Conservation (phyloP, 2,888 invertebrate genomes). For the Spilarctia lutea region DNA sequence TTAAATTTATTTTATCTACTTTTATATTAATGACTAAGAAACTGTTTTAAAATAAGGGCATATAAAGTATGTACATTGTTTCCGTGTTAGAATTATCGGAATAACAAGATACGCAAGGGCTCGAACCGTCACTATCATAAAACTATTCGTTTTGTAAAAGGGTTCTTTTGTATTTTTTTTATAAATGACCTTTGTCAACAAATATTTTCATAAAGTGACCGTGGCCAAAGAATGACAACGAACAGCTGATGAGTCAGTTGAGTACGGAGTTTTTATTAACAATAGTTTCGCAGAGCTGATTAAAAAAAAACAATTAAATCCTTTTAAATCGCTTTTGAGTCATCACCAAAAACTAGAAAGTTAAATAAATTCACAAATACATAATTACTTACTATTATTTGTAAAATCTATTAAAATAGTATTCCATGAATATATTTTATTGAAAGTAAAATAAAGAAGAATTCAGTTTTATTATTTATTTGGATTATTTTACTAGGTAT, state of each 20-base stretch:
- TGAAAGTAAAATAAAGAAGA: neutral
- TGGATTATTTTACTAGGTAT: conserved; percentile 28
- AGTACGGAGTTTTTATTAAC: neutral
- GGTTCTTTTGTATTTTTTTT: conserved; percentile 39
- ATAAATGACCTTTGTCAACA: conserved; percentile 33
- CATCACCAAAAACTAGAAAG: neutral
- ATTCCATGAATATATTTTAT: neutral
- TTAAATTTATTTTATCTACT: neutral
- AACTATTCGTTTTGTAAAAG: conserved; percentile 44
- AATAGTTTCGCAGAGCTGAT: neutral
- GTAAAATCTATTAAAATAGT: neutral
- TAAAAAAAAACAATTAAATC: no score
- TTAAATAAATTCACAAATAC: neutral
- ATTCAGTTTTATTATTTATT: neutral
- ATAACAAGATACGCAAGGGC: conserved; percentile 13
- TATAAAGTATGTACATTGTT: conserved; percentile 22
- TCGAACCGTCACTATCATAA: conserved; percentile 36
- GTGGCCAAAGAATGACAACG: conserved; percentile 6
- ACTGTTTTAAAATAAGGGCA: conserved; percentile 16
- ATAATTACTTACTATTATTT: neutral
- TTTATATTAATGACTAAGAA: neutral
- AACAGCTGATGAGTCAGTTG: conserved; percentile 25
- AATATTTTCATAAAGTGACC: conserved; percentile 23
- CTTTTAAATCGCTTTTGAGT: no score
- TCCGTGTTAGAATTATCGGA: conserved; percentile 31